phyloP scores from a whole-genome alignment of 1,140 invertebrate species.

The Drosophila lowei region DNA sequence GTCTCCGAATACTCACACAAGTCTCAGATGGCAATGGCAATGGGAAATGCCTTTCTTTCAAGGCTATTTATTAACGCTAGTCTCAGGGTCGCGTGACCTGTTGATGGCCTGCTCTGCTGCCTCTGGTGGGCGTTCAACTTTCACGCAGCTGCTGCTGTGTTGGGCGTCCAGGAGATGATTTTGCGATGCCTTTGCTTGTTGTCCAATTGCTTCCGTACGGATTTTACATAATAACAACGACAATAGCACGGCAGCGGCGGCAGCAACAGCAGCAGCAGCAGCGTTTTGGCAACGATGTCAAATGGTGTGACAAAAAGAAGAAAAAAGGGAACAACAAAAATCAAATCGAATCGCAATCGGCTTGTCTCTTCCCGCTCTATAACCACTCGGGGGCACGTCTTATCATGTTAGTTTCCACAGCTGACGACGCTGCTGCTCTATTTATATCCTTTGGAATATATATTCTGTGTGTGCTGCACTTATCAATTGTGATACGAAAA shows the following conservation, averaged over 20 bases:
- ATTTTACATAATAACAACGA: slow-evolving; percentile 52
- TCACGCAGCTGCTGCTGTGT: slow-evolving; percentile 3
- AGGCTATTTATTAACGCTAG: too few relatives aligned
- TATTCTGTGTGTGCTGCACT: background rate
- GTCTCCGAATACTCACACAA: too few relatives aligned
- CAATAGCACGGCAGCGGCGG: slow-evolving; percentile 7
- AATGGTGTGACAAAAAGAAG: slow-evolving; percentile 9
- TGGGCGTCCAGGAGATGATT: too few relatives aligned
- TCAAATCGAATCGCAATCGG: slow-evolving; percentile 5
- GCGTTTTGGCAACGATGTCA: slow-evolving; percentile 7
- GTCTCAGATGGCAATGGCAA: background rate
- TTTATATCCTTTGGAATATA: slow-evolving; percentile 18
- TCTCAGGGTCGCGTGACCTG: too few relatives aligned
- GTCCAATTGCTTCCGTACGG: slow-evolving; percentile 38
- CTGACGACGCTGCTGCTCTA: slow-evolving; percentile 33
- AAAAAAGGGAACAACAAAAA: slow-evolving; percentile 20
- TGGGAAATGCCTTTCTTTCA: slow-evolving; percentile 1
- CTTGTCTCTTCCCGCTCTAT: slow-evolving; percentile 34
- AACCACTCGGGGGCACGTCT: slow-evolving; percentile 41
- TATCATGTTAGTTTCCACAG: slow-evolving; percentile 32
- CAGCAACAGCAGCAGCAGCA: slow-evolving; percentile 26
- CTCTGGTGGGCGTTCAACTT: slow-evolving; percentile 5
- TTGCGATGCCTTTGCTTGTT: slow-evolving; percentile 46
- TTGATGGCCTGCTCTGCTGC: background rate
- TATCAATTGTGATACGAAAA: background rate